Evolutionary conservation across 2,113 vertebrate genomes (phyloP).

Genomic region (Clarias magur): DNA sequence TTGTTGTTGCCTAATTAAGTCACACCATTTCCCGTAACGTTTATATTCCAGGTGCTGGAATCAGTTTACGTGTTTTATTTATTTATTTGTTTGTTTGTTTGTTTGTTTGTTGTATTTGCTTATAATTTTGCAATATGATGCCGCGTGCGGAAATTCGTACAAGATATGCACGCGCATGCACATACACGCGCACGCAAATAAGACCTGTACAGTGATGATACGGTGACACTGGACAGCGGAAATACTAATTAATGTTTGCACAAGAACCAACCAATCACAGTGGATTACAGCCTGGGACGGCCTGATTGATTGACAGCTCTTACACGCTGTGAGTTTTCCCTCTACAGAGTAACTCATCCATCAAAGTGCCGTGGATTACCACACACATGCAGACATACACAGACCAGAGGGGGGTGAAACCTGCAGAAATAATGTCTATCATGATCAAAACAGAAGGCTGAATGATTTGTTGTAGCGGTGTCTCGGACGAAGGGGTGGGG

Average conservation of each 20-base stretch:
- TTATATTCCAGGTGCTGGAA: slow-evolving; percentile 24
- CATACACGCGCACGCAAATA: not conserved
- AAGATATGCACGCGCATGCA: not conserved
- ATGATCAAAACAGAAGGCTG: slow-evolving; percentile 9
- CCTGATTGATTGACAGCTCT: slow-evolving; percentile 32
- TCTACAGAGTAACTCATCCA: slow-evolving; percentile 33
- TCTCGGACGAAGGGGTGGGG: not conserved
- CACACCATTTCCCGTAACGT: slow-evolving; percentile 18
- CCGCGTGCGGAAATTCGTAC: not conserved
- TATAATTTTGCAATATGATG: slow-evolving; percentile 2
- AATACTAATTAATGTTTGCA: not conserved
- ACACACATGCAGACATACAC: slow-evolving; percentile 25
- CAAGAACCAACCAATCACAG: slow-evolving; percentile 12
- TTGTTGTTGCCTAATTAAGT: slow-evolving; percentile 45
- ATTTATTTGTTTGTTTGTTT: not conserved
- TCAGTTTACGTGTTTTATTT: too few species aligned
- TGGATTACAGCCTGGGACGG: slow-evolving; percentile 21
- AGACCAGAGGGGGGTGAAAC: not conserved
- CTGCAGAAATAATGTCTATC: slow-evolving; percentile 11
- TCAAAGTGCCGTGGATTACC: slow-evolving; percentile 50
- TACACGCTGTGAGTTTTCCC: slow-evolving; percentile 21
- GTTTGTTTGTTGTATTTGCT: not conserved
- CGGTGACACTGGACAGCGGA: slow-evolving; percentile 7
- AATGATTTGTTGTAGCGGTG: slow-evolving; percentile 7
- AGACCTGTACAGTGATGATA: not conserved